Base-by-base conservation (phyloP, 1,140 invertebrate genomes). In the Tribolium madens region DNA sequence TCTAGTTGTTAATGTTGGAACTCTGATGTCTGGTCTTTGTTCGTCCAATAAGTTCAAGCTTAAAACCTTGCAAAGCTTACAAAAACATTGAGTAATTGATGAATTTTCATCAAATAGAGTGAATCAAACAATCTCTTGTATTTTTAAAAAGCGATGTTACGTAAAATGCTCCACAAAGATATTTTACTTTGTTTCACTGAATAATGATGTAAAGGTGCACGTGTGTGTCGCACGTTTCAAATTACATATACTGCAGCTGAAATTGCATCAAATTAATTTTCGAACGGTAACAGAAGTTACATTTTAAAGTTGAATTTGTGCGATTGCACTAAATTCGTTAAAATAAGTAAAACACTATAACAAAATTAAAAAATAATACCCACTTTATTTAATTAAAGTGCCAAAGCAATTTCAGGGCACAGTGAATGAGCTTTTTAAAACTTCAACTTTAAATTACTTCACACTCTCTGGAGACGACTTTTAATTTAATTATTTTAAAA, bases 1-100 rank as follows among this genome's bases (percentile, higher is more conserved):
- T 83, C 75, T 76, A 82, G 81, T 83, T 83, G 82, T 81, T 82
- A 83, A 82, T 83, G 81, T 69, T 48, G 70, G 50, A 72, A 72
- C 70, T 72, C 70, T 52, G 70, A 72, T 72, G 70, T 72, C 50
- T 64, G 14, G 26, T 33, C 57, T 64, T 26, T 64, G 57, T 64
- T n/a, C 57, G 21, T 64, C 31, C 57, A 64, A 64, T 64, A 64
- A 64, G 57, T n/a, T 26, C 57, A 33, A 64, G 57, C 57, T 64
- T 33, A 64, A 64, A 57, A 31, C 31, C 26, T 64, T 31, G 26
- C 53, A 60, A 1, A 26, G 57, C 48, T 17, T 50, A 50, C 15
- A 14, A 50, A 50, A 50, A 14, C 15, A 50, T 17, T 3, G 13
- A 50, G 15, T 50, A 15, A 50, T 50, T 17, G 10, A 15, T 13